Base-by-base conservation (phyloP, 1,140 invertebrate species). In the Diachasma alloeum region DNA sequence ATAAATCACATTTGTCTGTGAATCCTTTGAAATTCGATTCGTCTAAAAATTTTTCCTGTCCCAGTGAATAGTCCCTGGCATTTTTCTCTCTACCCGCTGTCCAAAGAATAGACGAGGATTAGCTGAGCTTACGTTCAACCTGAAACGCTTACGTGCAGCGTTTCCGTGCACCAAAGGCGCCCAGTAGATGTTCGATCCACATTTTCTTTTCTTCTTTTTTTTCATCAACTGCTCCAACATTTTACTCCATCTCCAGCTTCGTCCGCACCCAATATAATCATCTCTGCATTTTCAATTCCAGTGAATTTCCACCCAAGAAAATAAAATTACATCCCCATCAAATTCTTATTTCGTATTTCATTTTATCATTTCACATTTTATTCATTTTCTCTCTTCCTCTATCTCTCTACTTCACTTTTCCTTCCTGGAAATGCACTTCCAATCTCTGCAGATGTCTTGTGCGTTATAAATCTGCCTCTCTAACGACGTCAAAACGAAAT, bases 61-160 rank as follows among this genome's bases (percentile, higher is more conserved):
- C 24, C 59, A 63, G 15, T 63, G 59, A 63, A 63, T 63, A 24
- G 59, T 63, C 11, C 9, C 59, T 63, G 22, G 59, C 22, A 63
- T 63, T 53, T 53, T 53, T 63, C 59, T 63, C 59, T 63, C 19
- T 63, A 31, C 59, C 19, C 19, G 31, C 59, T 26, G 59, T 63
- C 59, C 59, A 63, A 63, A 63, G 59, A 63, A 63, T 63, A 63
- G 59, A 63, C 59, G 59, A 15, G 59, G 59, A 63, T 63, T 63
- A 63, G 59, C 59, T 15, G 59, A 63, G 59, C 59, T 63, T 63
- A 63, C 24, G 59, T 26, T 63, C 59, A 24, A 24, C 59, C 59
- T 63, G 59, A 63, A 63, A 63, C 59, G 59, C 59, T 63, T 63
- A 63, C 59, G 22, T 63, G 59, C 59, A 10, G 24, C 24, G 15